These are phyloP conservation scores for Esox lucius DNA, from an alignment of 2,797 vertebrate species.

Conservation along the genomic window DNA sequence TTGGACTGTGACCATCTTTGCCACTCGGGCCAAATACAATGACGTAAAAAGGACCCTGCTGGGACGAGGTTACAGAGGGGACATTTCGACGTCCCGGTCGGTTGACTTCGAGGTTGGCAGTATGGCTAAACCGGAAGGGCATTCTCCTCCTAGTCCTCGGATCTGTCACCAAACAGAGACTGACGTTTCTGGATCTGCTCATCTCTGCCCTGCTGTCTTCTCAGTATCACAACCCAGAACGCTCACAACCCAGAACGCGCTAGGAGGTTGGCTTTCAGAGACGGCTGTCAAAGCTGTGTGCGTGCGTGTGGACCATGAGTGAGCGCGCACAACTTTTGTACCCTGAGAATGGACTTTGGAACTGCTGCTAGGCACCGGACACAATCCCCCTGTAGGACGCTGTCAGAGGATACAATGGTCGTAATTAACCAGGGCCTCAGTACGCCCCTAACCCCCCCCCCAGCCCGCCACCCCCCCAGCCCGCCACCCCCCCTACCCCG, in stretches of 20 bases:
- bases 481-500: not conserved
- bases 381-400: constrained; percentile 19
- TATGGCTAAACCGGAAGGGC: not conserved
- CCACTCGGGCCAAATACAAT: not conserved
- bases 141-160: not conserved
- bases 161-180: not conserved
- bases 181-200: not conserved
- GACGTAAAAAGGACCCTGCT: not conserved
- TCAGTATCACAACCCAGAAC: not conserved
- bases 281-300: not conserved
- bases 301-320: constrained; percentile 6
- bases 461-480: not conserved
- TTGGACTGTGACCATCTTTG: not conserved
- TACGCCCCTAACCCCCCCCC: not conserved
- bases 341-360: constrained; percentile 21
- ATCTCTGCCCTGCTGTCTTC: not conserved
- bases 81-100: not conserved
- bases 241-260: not conserved
- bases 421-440: constrained; percentile 62
- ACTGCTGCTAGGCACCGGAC: not conserved
- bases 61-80: not conserved
- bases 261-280: not conserved
- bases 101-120: not conserved
- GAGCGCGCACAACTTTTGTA: constrained; percentile 10
- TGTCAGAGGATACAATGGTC: constrained; percentile 44